Base-by-base conservation (phyloP, 2,888 invertebrate species). In the Drosophila affinis region DNA sequence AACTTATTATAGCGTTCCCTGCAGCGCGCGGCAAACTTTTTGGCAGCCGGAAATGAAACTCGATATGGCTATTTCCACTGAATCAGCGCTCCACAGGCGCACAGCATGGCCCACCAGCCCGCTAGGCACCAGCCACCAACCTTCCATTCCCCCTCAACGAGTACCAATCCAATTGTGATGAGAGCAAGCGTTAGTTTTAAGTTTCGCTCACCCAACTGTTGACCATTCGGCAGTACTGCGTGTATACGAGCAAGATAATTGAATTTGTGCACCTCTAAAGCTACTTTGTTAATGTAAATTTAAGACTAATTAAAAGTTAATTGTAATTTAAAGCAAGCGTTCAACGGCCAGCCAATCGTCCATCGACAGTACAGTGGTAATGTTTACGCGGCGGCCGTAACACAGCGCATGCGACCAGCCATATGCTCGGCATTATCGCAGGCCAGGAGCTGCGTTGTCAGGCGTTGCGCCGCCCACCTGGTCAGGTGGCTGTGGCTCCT, bases 21-120 rank as follows among this genome's bases (percentile, higher is more conserved):
- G 32, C 57, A 85, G 85, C 61, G 51, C 87, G 85, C 46, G 71
- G 75, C 29, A 85, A 85, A 69, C 81, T 87, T 45, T 85, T 87
- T 65, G 83, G 83, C 64, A 76, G 73, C 56, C 76, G 83, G 63
- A 87, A 87, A 48, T 85, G 72, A 81, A 68, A 63, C 47, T 34
- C 44, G 39, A 54, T 60, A 65, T 29, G 46, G 60, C 49, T 47
- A 51, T 63, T 54, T n/a, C 17, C n/a, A 67, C 47, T 48, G 45
- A 39, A n/a, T 39, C 7, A 39, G 39, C 39, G n/a, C 39, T 39
- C 39, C 39, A 39, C 39, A 39, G 14, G 39, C 39, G 39, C 7
- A n/a, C 39, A 62, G 39, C 7, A 7, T 7, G 59, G 39, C 7
- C 7, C 39, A 62, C 7, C n/a, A 62, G 32, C 56, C 29, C 54